Percentiles rank a stretch among this genome's conserved stretches.
Evolutionary conservation across 2,113 vertebrate genomes (phyloP).

Genomic region (Triplophysa siluroides): DNA sequence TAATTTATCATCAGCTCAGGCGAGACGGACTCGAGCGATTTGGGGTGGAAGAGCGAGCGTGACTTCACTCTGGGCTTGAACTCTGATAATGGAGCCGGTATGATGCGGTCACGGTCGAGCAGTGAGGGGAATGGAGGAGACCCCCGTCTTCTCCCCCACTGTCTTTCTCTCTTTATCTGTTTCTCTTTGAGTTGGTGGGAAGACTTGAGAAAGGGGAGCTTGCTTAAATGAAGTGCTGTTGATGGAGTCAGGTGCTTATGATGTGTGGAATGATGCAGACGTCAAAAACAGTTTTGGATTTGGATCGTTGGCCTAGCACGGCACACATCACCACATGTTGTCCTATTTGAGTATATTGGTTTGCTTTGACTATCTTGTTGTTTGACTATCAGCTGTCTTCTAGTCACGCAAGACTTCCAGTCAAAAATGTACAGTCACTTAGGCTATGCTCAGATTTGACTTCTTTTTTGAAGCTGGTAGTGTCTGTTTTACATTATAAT

Average conservation of each 20-base stretch:
- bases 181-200: conserved; percentile 2
- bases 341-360: too few relatives aligned
- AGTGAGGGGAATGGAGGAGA: conserved; percentile 38
- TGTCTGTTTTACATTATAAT: too few relatives aligned
- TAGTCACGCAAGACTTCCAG: too few relatives aligned
- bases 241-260: neutral
- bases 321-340: too few relatives aligned
- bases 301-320: too few relatives aligned
- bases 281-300: neutral
- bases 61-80: conserved; percentile 49
- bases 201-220: conserved; percentile 6
- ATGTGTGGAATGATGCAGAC: conserved; percentile 2
- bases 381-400: too few relatives aligned
- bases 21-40: conserved; percentile 42
- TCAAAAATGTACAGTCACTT: too few relatives aligned
- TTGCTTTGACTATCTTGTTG: too few relatives aligned
- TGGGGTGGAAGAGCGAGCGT: conserved; percentile 21
- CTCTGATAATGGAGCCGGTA: conserved; percentile 55
- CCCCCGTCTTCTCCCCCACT: neutral
- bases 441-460: too few relatives aligned
- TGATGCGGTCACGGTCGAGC: conserved; percentile 49
- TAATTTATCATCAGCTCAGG: conserved; percentile 57
- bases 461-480: too few relatives aligned
- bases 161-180: neutral
- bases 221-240: conserved; percentile 24